phyloP scores from a whole-genome alignment of 2,113 vertebrate species.

The Zosterops lateralis region DNA sequence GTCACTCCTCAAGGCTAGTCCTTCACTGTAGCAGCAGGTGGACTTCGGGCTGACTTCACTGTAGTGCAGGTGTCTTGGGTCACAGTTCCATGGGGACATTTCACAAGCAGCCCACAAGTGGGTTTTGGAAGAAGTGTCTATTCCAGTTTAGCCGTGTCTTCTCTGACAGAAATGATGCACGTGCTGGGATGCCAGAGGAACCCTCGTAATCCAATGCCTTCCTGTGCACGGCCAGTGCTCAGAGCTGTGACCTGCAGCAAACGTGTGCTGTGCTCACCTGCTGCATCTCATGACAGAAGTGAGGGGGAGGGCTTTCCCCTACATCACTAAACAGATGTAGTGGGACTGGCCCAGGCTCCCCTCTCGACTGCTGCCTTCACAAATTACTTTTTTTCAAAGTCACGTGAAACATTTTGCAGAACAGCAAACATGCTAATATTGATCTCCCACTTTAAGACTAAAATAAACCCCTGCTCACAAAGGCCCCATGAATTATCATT shows the following conservation, averaged over 20 bases:
- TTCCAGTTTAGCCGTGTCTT: not conserved
- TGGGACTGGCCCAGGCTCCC: not conserved
- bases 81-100: not conserved
- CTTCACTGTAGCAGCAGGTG: not conserved
- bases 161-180: not conserved
- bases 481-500: not conserved
- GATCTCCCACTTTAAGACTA: not conserved
- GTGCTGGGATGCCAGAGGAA: not conserved
- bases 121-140: not conserved
- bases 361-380: not conserved
- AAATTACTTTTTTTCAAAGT: not conserved
- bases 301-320: not conserved
- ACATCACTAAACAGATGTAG: not conserved
- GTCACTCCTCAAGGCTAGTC: not conserved
- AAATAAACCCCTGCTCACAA: not conserved
- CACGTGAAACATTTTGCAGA: not conserved
- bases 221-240: not conserved
- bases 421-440: not conserved
- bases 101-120: not conserved
- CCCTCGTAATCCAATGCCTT: fast-evolving
- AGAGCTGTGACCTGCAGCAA: not conserved
- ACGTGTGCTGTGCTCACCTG: not conserved
- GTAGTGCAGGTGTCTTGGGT: fast-evolving
- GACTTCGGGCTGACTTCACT: not conserved
- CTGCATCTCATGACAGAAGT: not conserved